A percentile compares a stretch with the other conserved stretches of the same genome.
phyloP scores from a whole-genome alignment of 2,113 vertebrate genomes.

The Syrrhaptes paradoxus region DNA sequence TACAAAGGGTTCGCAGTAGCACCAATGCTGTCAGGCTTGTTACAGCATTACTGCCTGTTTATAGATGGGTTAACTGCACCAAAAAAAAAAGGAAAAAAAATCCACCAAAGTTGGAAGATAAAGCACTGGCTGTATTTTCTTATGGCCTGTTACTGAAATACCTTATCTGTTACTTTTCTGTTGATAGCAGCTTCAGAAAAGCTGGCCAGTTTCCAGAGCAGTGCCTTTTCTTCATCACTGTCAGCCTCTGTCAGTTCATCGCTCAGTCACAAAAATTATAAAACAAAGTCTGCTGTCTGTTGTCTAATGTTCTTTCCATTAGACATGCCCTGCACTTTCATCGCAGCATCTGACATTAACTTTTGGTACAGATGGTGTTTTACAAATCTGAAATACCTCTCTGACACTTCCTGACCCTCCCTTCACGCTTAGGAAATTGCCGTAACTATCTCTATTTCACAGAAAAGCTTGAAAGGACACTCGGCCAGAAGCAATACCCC shows the following conservation, averaged over 20 bases:
- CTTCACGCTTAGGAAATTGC: not conserved
- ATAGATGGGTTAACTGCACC: not conserved
- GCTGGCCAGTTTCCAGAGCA: not conserved
- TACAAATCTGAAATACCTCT: not conserved
- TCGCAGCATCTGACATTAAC: not conserved
- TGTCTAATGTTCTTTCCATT: slow-evolving; percentile 29
- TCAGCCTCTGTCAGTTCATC: slow-evolving; percentile 37
- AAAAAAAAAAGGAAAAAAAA: not conserved
- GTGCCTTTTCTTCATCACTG: slow-evolving; percentile 39
- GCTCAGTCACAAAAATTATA: slow-evolving; percentile 13
- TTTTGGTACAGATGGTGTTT: not conserved
- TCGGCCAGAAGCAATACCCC: not conserved
- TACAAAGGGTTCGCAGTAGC: not conserved
- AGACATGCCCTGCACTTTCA: slow-evolving; percentile 2
- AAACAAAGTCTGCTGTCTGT: slow-evolving; percentile 21
- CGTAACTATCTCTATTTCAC: not conserved
- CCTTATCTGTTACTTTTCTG: not conserved
- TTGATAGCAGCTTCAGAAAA: not conserved
- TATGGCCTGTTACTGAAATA: not conserved
- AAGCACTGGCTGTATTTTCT: not conserved
- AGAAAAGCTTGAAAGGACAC: slow-evolving; percentile 19
- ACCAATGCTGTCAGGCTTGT: not conserved
- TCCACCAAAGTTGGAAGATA: too few species aligned
- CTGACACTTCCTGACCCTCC: not conserved
- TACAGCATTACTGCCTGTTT: not conserved